Evolutionary conservation across 2,888 invertebrate species (phyloP), one percentile per base, ranked within the genome.

Genomic region (Saturnia japonica): DNA sequence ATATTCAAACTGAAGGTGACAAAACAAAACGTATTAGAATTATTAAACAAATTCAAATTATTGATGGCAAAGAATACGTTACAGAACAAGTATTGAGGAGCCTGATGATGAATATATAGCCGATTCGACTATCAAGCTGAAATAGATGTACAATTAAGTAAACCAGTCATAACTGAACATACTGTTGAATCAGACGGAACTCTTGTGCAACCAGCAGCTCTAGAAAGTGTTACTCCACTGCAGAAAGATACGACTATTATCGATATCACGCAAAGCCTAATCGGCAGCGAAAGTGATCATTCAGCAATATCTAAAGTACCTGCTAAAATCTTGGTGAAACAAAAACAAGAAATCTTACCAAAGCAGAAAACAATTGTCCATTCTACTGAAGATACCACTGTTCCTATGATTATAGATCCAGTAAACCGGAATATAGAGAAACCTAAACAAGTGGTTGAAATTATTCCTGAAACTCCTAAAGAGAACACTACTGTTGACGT

Each of bases 81-180:
- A n/a, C n/a, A n/a, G 97, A 97, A 87, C 96, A 97, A 88, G 88
- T 97, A 11, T 97, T 57, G 97, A 97, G 85, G 97, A 97, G 82
- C 97, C 97, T 0, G 87, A 84, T 83, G 96, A 96, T 72, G 85
- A 88, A 73, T 87, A 77, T 71, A 60, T 86, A 54, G 86, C 89
- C n/a, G 85, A 87, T 28, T 80, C 88, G 0, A 88, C 87, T 51
- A 76, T 88, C 0, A 85, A 45, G 82, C 90, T 71, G 83, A 87
- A 68, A 85, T 90, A 64, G 81, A 87, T 45, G 45, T 12, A 45
- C 45, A 45, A 14, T 45, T 45, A 14, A 14, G 45, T 45, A 45
- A 45, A 45, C 42, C 42, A 42, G 9, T 42, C 9, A n/a, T 9
- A 4, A 45, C 45, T 45, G 45, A 45, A 7, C 45, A 45, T 2